Percentiles rank a stretch among this genome's conserved stretches.
These are phyloP conservation scores for Nematopogon swammerdamellus DNA, from an alignment of 2,888 invertebrate genomes.

Conservation along the genomic window DNA sequence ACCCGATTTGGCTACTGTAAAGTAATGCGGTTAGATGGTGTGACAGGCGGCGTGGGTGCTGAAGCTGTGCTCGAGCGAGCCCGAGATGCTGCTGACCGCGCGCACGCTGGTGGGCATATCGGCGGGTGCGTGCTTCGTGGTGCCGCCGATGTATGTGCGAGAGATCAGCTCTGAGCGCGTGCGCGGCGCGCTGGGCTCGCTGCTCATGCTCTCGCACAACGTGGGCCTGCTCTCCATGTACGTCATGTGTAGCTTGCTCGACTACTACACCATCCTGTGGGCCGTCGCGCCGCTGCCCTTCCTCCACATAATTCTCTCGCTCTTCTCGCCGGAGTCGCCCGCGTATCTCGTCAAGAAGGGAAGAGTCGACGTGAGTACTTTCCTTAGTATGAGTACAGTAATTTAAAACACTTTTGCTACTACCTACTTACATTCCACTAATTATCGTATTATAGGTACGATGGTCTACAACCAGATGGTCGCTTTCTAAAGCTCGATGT, in stretches of 20 bases:
- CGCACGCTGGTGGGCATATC: background rate
- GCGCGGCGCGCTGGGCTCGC: constrained; percentile 26
- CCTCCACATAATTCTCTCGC: background rate
- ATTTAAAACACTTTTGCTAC: too few species aligned
- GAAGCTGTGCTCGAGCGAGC: background rate
- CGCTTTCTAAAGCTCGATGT: too few species aligned
- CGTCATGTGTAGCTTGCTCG: background rate
- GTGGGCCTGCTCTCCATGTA: constrained; percentile 18
- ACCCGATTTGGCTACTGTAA: background rate
- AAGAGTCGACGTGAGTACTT: background rate
- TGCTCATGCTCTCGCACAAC: constrained; percentile 24
- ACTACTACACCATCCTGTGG: background rate
- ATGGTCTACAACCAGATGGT: too few species aligned
- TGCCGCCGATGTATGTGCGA: background rate
- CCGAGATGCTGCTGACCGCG: background rate
- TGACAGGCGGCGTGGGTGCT: background rate
- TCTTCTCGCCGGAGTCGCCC: background rate
- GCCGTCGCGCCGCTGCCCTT: background rate
- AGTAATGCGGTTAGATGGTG: too few species aligned
- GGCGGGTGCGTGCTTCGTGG: background rate
- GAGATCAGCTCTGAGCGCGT: constrained; percentile 12
- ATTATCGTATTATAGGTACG: too few species aligned
- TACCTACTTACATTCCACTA: too few species aligned
- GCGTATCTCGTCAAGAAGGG: background rate
- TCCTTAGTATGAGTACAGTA: too few species aligned